Evolutionary conservation across 2,888 invertebrate genomes (phyloP).

Genomic region (Drosophila mayaguana): DNA sequence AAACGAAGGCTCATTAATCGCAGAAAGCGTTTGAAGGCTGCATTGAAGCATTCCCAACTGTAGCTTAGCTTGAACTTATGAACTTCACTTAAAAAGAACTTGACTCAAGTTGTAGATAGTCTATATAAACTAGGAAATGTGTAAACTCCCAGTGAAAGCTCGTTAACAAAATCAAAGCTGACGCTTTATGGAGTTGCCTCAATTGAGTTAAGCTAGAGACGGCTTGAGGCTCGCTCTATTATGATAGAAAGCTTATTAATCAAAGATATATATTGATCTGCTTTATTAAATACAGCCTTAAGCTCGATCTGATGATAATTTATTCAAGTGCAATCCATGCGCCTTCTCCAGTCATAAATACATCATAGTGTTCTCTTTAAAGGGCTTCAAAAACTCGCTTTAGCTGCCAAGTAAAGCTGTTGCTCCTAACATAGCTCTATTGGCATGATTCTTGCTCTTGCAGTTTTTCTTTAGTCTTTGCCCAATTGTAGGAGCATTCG

Average conservation of each 20-base stretch:
- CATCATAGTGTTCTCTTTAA: background rate
- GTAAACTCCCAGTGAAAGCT: background rate
- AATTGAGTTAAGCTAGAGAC: background rate
- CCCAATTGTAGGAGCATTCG: constrained; percentile 4
- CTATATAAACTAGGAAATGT: too few species aligned
- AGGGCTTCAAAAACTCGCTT: too few species aligned
- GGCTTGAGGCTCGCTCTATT: too few species aligned
- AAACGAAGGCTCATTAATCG: background rate
- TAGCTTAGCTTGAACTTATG: too few species aligned
- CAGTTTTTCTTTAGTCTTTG: background rate
- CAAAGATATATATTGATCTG: background rate
- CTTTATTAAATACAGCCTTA: background rate
- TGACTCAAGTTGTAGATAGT: too few species aligned
- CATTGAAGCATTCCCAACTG: too few species aligned
- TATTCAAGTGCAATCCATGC: background rate
- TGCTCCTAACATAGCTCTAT: background rate
- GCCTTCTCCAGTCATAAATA: background rate
- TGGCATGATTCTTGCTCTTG: background rate
- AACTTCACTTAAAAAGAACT: too few species aligned
- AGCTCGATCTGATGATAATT: background rate
- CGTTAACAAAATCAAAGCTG: background rate
- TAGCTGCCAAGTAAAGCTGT: accelerated
- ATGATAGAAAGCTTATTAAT: too few species aligned
- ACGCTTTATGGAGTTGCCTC: too few species aligned
- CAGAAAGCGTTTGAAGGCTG: background rate